A percentile compares a stretch with the other conserved stretches of the same genome.
Conservation (phyloP, 2,888 invertebrate species). For the Thereva nobilitata region DNA sequence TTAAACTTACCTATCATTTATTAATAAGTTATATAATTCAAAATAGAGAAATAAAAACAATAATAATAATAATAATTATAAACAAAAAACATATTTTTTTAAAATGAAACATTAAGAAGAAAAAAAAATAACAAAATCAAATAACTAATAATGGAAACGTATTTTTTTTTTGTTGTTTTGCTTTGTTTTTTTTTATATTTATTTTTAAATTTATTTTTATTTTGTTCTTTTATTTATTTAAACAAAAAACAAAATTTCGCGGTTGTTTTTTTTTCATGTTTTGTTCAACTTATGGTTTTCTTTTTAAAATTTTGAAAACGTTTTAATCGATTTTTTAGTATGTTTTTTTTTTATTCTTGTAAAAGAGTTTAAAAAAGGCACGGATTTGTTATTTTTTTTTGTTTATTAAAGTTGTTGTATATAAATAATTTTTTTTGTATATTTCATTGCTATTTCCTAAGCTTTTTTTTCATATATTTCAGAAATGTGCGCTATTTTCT, state of each 20-base stretch:
- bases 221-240: conserved; percentile 12
- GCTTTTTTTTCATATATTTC: neutral
- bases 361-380: conserved; percentile 16
- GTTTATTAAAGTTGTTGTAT: conserved; percentile 7
- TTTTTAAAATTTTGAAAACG: too few species aligned
- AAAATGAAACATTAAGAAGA: conserved; percentile 4
- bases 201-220: conserved; percentile 3
- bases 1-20: conserved; percentile 36
- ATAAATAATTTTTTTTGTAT: conserved; percentile 8
- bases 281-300: too few species aligned
- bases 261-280: conserved; percentile 9
- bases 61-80: conserved; percentile 8
- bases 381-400: conserved; percentile 15
- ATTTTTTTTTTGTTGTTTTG: conserved; percentile 24
- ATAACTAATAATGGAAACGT: conserved; percentile 12
- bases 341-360: conserved; percentile 2
- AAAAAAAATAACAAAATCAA: too few species aligned
- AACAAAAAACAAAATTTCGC: conserved; percentile 10
- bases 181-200: conserved; percentile 17
- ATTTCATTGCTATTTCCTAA: conserved; percentile 9
- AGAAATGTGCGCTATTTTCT: conserved; percentile 11
- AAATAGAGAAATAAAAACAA: conserved; percentile 12
- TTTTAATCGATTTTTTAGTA: neutral
- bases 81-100: conserved; percentile 16
- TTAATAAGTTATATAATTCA: conserved; percentile 19